phyloP scores from a whole-genome alignment of 2,888 invertebrate species.

The Machimus rusticus region DNA sequence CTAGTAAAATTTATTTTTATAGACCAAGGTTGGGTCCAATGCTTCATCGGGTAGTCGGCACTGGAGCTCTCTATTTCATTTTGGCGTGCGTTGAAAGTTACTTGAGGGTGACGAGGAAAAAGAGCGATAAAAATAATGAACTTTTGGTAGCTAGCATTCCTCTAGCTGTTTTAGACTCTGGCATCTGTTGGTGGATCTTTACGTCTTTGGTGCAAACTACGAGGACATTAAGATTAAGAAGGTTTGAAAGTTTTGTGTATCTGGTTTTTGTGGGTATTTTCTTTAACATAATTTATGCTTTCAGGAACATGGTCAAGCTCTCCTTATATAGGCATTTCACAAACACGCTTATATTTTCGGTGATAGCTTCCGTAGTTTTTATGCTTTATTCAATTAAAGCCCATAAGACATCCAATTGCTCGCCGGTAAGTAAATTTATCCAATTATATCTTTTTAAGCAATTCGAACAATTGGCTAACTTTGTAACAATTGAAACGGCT shows the following conservation, averaged over 20 bases:
- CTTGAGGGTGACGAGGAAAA: constrained; percentile 74
- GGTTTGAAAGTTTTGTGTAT: constrained; percentile 59
- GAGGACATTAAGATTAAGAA: constrained; percentile 82
- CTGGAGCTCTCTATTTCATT: constrained; percentile 83
- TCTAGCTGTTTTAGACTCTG: constrained; percentile 82
- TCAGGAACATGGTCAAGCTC: constrained; percentile 88
- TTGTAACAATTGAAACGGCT: no score
- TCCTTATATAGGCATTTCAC: constrained; percentile 92
- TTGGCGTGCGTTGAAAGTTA: constrained; percentile 88
- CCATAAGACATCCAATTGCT: constrained; percentile 77
- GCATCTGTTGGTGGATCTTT: constrained; percentile 96
- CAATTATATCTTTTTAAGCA: no score
- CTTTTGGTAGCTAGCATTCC: constrained; percentile 83
- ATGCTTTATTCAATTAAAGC: constrained; percentile 92
- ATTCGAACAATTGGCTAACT: no score
- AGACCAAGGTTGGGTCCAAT: constrained; percentile 89
- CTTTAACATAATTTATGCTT: constrained; percentile 49
- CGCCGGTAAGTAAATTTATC: constrained; percentile 69
- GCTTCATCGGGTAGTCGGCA: constrained; percentile 85
- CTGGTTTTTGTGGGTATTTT: not conserved
- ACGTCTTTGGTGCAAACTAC: constrained; percentile 88
- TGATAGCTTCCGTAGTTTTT: constrained; percentile 88
- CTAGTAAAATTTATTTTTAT: constrained; percentile 35
- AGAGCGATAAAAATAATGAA: constrained; percentile 69
- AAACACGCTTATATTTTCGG: constrained; percentile 90